Evolutionary conservation across 2,888 invertebrate genomes (phyloP), one percentile per base, ranked within the genome.

Genomic region (Agrochola macilenta): DNA sequence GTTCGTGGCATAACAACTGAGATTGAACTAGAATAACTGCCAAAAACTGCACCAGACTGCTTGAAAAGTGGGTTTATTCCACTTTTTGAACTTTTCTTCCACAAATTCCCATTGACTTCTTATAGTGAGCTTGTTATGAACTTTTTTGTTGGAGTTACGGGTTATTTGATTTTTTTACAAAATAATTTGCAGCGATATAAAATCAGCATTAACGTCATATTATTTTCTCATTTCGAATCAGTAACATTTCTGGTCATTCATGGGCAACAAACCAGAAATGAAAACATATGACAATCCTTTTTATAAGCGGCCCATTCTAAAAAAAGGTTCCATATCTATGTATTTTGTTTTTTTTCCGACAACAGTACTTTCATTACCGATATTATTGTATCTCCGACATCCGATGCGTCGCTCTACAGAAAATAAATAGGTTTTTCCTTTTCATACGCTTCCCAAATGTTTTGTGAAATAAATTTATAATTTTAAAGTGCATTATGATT

Each of bases 241-340:
- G 23, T 43, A 60, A 75, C 52, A n/a, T 75, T 43, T 54, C 12
- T 76, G 52, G 30, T n/a, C 39, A 30, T 63, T 76, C 52, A 75
- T 52, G 76, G 20, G 52, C 61, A 54, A n/a, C 43, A 61, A 43
- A 75, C 43, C 76, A 46, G 57, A 57, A 57, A 58, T 58, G 43
- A 52, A 75, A 75, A 75, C 52, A 39, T 75, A 54, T 75, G n/a
- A 43, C 52, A 52, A 75, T 20, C 17, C 52, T 52, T 61, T 76
- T 76, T 54, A 63, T 43, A 52, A 52, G 52, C 9, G 43, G 5
- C 43, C 17, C 30, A 30, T 52, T 74, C 26, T 43, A 20, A 76
- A 75, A 74, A 72, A 58, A 49, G 49, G 39, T 39, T 60, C 5
- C 17, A 26, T 26, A 46, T 23, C 5, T 58, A 26, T n/a, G 20